phyloP scores from a whole-genome alignment of 2,888 invertebrate genomes.

The Notodonta dromedarius region DNA sequence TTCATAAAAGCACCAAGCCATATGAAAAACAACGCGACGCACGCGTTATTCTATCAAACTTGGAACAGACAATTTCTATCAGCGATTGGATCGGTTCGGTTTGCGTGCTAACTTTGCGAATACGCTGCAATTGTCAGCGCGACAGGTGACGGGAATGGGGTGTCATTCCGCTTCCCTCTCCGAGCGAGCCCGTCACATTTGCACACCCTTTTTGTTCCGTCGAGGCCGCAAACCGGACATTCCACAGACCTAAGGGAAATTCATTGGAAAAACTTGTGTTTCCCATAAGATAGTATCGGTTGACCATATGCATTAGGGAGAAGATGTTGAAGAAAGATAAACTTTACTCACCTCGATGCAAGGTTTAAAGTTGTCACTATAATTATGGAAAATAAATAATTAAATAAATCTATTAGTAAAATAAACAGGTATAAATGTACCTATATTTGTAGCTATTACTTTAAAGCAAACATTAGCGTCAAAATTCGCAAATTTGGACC shows the following conservation, averaged over 20 bases:
- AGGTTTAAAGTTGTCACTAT: no score
- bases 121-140: slow-evolving; percentile 49
- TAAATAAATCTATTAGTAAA: no score
- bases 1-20: neutral
- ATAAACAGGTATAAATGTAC: no score
- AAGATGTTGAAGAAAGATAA: neutral
- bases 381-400: no score
- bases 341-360: neutral
- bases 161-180: slow-evolving; percentile 24
- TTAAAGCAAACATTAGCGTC: slow-evolving; percentile 11
- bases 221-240: slow-evolving; percentile 26
- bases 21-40: neutral
- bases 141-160: slow-evolving; percentile 58
- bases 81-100: slow-evolving; percentile 30
- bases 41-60: slow-evolving; percentile 6
- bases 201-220: slow-evolving; percentile 34
- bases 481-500: slow-evolving; percentile 9
- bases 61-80: slow-evolving; percentile 25
- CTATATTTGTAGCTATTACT: no score
- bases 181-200: slow-evolving; percentile 30
- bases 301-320: neutral
- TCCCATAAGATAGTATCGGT: neutral
- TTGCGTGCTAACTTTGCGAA: slow-evolving; percentile 46
- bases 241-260: slow-evolving; percentile 4
- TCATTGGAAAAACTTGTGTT: neutral